These are phyloP conservation scores for Dallia pectoralis DNA, from an alignment of 2,797 vertebrate species.

Conservation along the genomic window DNA sequence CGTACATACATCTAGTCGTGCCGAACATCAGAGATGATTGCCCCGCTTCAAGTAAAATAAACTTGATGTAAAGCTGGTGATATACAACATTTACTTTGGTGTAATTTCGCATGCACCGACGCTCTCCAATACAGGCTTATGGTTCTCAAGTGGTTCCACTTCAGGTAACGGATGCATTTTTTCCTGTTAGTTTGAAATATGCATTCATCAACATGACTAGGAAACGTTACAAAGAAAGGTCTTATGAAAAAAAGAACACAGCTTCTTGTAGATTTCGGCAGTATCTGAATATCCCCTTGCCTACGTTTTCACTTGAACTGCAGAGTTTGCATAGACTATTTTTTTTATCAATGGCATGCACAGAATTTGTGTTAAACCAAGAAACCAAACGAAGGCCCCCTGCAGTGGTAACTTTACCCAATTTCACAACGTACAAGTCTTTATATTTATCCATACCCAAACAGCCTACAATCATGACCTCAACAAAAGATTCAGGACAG, in stretches of 20 bases:
- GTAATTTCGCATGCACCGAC: conserved; percentile 52
- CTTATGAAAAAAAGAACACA: neutral
- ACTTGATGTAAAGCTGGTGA: conserved; percentile 14
- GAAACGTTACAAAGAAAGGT: neutral
- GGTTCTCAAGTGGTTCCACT: neutral
- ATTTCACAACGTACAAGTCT: neutral
- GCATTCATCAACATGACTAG: neutral
- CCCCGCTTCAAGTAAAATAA: conserved; percentile 41
- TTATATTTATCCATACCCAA: neutral
- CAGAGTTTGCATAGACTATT: neutral
- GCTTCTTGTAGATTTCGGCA: neutral
- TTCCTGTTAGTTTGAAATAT: neutral
- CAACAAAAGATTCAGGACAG: too few species aligned
- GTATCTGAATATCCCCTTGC: neutral
- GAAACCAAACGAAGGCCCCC: accelerated
- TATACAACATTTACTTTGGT: neutral
- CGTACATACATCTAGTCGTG: conserved; percentile 31
- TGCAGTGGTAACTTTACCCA: neutral
- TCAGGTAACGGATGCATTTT: neutral
- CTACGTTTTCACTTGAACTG: neutral
- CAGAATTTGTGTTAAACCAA: neutral
- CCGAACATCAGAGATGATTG: conserved; percentile 29
- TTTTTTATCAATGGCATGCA: neutral
- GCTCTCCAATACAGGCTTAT: conserved; percentile 19
- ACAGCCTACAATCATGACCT: neutral